Base-by-base conservation (phyloP, 2,797 vertebrate genomes). In the Hydrolagus colliei region DNA sequence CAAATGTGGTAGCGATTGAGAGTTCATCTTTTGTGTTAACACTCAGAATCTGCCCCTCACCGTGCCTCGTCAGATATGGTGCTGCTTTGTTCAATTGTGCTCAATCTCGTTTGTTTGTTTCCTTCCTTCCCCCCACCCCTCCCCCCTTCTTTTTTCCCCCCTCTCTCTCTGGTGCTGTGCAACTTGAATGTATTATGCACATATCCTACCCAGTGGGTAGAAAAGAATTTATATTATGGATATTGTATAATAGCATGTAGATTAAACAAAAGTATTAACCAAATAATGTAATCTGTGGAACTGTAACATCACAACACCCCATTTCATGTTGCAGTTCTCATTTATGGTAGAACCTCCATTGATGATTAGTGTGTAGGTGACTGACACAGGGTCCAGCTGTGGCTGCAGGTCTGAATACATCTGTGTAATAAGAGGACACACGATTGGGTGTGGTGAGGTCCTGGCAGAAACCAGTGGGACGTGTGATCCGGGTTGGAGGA, bases 181-280 rank as follows among this genome's bases (percentile, higher is more conserved):
- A 87, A 86, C 86, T 89, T 87, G 86, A 86, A 72, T 78, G 85
- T 16, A 0, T 88, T 91, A 91, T 92, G 91, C 91, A 91, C 89
- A 89, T 91, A 87, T 76, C 89, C 89, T 92, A 20, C 87, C 63
- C 0, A 86, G 73, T 87, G 86, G 87, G 86, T 86, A 41, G 73
- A 89, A 87, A 86, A 87, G 75, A 77, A 61, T 77, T 77, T 67
- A 71, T 84, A 88, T 86, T 78, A 90, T 89, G 89, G 91, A 88
- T 90, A 89, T 89, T 89, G 85, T 88, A 85, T 86, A 22, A 22
- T 63, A 52, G 59, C 61, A 80, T 79, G 86, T 72, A 84, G 76
- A 73, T 80, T 72, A 84, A 84, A 86, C 62, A 63, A 80, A 80
- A 65, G 62, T 84, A 65, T 41, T 86, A 82, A 84, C 12, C 4